Base-by-base conservation (phyloP, 2,888 invertebrate species). In the Mythimna ferrago region DNA sequence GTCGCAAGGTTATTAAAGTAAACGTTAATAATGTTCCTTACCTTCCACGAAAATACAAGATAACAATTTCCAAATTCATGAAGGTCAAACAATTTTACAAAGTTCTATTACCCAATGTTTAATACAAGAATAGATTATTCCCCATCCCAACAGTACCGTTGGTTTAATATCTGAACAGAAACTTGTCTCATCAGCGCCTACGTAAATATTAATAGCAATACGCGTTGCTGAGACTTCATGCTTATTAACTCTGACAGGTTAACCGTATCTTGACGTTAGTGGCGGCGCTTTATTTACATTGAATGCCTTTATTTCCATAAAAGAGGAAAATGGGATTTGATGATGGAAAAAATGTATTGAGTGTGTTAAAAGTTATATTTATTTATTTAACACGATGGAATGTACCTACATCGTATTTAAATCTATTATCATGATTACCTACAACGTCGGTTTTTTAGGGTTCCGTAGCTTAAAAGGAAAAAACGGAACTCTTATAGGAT, bases 101-200 rank as follows among this genome's bases (percentile, higher is more conserved):
- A 78, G 70, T 75, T 70, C 32, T 41, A n/a, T 70, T 41, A 71
- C 16, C 41, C 54, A 70, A 61, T 70, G 61, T 78, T 68, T 68
- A 66, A 80, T 64, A 26, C 58, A 74, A 48, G 65, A 73, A 62
- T 57, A 73, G 54, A 73, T 73, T 61, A 80, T 56, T 66, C 41
- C 53, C 19, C 26, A 32, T 38, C 56, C 54, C 65, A 35, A 16
- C 61, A 63, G 32, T 48, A 21, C 32, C 57, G 26, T 21, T 44
- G 64, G 76, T 65, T 81, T 81, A 80, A 78, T 81, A 68, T 61
- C 65, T 65, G 66, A 71, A 71, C 63, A 70, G 66, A 67, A 79
- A 78, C 81, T 81, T 81, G 66, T 67, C 56, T 77, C 78, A 78
- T 82, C 78, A 80, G 67, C 78, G 78, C 80, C 78, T 80, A 70